phyloP scores from a whole-genome alignment of 2,797 vertebrate genomes.

The Telmatherina bonti region DNA sequence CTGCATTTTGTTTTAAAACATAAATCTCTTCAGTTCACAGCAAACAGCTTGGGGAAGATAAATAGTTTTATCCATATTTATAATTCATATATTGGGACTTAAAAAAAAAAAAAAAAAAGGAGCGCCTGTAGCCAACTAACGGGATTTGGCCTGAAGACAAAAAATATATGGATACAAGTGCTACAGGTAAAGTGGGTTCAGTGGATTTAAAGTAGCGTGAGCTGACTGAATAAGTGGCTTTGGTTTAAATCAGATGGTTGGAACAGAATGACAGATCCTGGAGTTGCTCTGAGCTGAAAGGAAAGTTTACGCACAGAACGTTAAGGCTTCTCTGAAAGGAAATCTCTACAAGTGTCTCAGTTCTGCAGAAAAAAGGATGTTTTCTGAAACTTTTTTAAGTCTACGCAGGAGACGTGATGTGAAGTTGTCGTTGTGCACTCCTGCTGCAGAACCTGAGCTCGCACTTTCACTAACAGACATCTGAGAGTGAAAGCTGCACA shows the following conservation, averaged over 20 bases:
- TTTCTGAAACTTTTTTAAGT: conserved; percentile 25
- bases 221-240: conserved; percentile 66
- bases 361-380: conserved; percentile 46
- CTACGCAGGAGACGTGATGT: conserved; percentile 33
- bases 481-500: conserved; percentile 35
- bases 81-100: conserved; percentile 36
- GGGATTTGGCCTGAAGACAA: conserved; percentile 32
- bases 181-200: conserved; percentile 73
- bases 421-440: conserved; percentile 4
- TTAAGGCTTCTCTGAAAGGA: conserved; percentile 69
- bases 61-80: conserved; percentile 55
- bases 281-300: conserved; percentile 56
- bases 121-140: conserved; percentile 54
- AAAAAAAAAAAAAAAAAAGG: conserved; percentile 25
- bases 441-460: conserved; percentile 60
- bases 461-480: conserved; percentile 34
- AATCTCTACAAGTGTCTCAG: conserved; percentile 34
- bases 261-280: conserved; percentile 42
- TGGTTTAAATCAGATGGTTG: conserved; percentile 73
- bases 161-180: conserved; percentile 50
- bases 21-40: conserved; percentile 47
- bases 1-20: conserved; percentile 18
- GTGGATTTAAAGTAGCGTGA: conserved; percentile 54
- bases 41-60: conserved; percentile 55
- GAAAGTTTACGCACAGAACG: conserved; percentile 47